Base-by-base conservation (phyloP, 2,113 vertebrate species). In the Phainopepla nitens region DNA sequence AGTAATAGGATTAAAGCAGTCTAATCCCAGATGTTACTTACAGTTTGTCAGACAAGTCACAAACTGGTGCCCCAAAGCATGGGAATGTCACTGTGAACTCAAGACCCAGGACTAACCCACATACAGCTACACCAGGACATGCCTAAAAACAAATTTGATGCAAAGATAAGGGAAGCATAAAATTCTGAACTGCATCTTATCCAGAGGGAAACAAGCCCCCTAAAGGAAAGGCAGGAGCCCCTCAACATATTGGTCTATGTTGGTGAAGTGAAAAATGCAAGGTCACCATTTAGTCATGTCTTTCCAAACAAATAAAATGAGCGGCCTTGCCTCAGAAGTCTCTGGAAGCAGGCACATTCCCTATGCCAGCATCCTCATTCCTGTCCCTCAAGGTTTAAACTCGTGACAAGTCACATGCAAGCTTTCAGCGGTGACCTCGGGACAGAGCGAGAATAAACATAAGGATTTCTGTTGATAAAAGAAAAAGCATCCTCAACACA, bases 351-450 rank as follows among this genome's bases (percentile, higher is more conserved):
- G 28, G 11, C 56, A 49, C 5, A 23, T 5, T 33, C 49, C 12
- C 65, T 27, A 14, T 58, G 75, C n/a, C 82, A 77, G 71, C 62
- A 80, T 31, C 13, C 58, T 61, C 14, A 31, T 10, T 71, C 82
- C 54, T 31, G 23, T 25, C 75, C 61, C 88, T 90, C 71, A 85
- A 86, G 66, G 50, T 70, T 50, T 82, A 50, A 51, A 49, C 82
- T 72, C 25, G 13, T 75, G 70, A 94, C 76, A 82, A 92, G 68
- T 85, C 89, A 89, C 69, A 19, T 29, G 71, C 13, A 5, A 73
- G 83, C 39, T 71, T 84, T 39, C 82, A 83, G 39, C 25, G 17
- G 29, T 20, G 86, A 92, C 89, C 93, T 93, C 87, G 68, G 33
- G 51, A 76, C 42, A 25, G 35, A 73, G 56, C 0, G 1, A 78